phyloP scores from a whole-genome alignment of 2,113 vertebrate genomes.

The Chlorodrepanis virens region DNA sequence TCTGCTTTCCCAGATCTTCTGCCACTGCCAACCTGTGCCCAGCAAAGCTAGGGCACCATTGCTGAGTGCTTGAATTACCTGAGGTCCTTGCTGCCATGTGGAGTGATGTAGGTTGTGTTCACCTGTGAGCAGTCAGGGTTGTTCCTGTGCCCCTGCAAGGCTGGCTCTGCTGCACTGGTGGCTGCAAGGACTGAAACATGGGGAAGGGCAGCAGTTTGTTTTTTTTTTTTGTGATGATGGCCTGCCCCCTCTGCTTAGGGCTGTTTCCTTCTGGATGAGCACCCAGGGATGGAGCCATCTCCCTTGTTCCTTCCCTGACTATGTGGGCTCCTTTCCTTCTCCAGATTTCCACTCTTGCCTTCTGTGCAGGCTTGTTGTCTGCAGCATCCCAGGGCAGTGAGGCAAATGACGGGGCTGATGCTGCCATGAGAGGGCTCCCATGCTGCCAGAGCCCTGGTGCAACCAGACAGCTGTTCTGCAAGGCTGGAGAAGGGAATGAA shows the following conservation, averaged over 20 bases:
- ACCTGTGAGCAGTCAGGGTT: neutral
- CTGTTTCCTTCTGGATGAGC: neutral
- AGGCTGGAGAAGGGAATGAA: neutral
- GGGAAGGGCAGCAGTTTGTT: neutral
- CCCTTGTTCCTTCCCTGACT: neutral
- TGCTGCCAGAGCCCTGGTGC: neutral
- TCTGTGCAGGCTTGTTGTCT: neutral
- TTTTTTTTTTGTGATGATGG: neutral
- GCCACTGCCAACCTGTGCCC: neutral
- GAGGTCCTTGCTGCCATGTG: neutral
- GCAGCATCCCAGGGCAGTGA: neutral
- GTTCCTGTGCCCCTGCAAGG: neutral
- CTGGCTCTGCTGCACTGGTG: neutral
- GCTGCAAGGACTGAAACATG: neutral
- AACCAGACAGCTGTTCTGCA: neutral
- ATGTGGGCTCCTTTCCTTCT: neutral
- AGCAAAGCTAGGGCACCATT: neutral
- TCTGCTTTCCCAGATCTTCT: neutral
- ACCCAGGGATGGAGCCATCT: neutral
- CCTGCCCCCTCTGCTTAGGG: neutral
- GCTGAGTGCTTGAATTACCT: neutral
- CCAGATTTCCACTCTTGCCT: neutral
- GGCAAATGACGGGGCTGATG: neutral
- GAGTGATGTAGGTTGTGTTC: neutral
- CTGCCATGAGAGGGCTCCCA: neutral